Percentiles rank a stretch among this genome's conserved stretches.
These are phyloP conservation scores for Chrysodeixis includens DNA, from an alignment of 2,888 invertebrate species.

Conservation along the genomic window DNA sequence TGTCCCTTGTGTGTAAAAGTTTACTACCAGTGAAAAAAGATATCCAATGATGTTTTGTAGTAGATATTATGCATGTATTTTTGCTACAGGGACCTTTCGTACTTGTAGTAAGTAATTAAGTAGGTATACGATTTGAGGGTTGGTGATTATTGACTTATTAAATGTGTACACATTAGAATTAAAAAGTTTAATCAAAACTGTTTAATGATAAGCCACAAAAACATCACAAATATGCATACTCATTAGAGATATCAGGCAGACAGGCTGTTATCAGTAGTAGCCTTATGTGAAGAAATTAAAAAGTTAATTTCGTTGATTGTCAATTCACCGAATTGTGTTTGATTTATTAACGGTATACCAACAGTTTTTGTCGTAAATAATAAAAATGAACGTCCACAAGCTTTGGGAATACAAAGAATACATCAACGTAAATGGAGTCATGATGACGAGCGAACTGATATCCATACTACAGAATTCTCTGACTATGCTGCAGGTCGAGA, in stretches of 20 bases:
- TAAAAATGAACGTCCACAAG: conserved; percentile 81
- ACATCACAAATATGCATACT: not conserved
- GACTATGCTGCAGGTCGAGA: conserved; percentile 94
- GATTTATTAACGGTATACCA: conserved; percentile 12
- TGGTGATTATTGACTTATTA: no score
- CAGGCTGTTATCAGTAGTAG: not conserved
- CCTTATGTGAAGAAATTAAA: not conserved
- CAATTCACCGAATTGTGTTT: not conserved
- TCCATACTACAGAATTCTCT: conserved; percentile 93
- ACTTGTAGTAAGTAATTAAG: no score
- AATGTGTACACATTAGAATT: no score
- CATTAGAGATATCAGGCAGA: not conserved
- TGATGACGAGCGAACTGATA: conserved; percentile 92
- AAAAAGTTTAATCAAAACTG: no score
- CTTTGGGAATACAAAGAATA: conserved; percentile 85
- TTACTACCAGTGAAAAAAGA: conserved; percentile 51
- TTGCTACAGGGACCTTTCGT: not conserved
- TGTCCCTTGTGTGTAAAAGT: conserved; percentile 53
- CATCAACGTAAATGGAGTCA: conserved; percentile 90
- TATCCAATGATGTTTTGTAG: conserved; percentile 12
- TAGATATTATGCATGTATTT: not conserved
- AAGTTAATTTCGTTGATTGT: not conserved
- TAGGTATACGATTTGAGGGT: no score
- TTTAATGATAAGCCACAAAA: no score
- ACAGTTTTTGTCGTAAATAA: conserved; percentile 10